Evolutionary conservation across 2,888 invertebrate genomes (phyloP), one percentile per base, ranked within the genome.

Genomic region (Chrysolina haemoptera): DNA sequence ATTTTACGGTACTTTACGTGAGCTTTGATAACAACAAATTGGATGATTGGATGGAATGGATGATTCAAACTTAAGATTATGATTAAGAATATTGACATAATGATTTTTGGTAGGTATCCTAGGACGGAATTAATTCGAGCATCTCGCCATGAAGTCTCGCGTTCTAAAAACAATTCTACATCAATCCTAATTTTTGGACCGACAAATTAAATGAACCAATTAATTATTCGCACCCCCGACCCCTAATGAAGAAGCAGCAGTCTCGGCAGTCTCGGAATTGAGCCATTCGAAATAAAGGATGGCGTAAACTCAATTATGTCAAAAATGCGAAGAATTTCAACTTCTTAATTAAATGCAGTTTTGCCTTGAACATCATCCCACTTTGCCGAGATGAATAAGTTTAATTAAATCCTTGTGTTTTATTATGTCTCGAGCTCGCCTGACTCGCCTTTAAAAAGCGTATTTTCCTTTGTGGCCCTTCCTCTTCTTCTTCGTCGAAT

Each of bases 301-400:
- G 85, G 83, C 84, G 85, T 83, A 86, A 87, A 87, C 87, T 87
- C 87, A 88, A 88, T 88, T 88, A 88, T 85, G 86, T 86, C 87
- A 88, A 88, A 88, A 88, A 88, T 87, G 87, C 86, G 81, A 86
- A 86, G 88, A 88, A 88, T 88, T 85, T 84, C 82, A 84, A 87
- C 86, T 86, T 87, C 87, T 87, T 88, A 88, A 88, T 88, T 88
- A 88, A 88, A 88, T 88, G 87, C 87, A 87, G 85, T 87, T 87
- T 87, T 86, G 82, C 84, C 79, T 69, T 46, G 79, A 80, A 82
- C 84, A 83, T 85, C 85, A 84, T 85, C 85, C 87, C 85, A 87
- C 86, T 88, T 88, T 87, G 85, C 84, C 84, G 86, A 87, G 88
- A 88, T 87, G 88, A 88, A 88, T 88, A 88, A 88, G 87, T 88